Conservation (phyloP, 2,888 invertebrate species). For the Papilio elwesi region DNA sequence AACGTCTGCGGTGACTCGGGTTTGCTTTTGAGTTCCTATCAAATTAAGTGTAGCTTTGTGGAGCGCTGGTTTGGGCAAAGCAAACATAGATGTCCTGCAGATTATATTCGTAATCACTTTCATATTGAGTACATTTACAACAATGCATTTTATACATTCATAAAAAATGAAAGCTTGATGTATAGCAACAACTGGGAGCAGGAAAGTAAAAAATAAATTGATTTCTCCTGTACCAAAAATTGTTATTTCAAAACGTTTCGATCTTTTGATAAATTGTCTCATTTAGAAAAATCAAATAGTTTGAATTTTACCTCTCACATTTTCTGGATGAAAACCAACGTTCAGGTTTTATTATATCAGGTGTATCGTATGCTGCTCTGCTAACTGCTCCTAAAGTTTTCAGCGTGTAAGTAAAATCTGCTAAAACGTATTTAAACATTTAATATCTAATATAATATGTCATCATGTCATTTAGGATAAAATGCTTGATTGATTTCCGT, state of each 20-base stretch:
- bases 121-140: neutral
- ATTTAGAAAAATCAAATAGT: neutral
- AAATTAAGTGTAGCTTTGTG: slow-evolving; percentile 14
- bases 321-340: too few relatives aligned
- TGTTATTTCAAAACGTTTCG: neutral
- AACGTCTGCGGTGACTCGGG: slow-evolving; percentile 17
- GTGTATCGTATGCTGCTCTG: too few relatives aligned
- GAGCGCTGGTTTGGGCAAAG: slow-evolving; percentile 2
- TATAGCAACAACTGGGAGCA: neutral
- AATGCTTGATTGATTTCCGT: slow-evolving; percentile 19
- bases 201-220: slow-evolving; percentile 2
- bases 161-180: neutral
- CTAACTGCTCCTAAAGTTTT: neutral
- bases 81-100: slow-evolving; percentile 9
- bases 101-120: neutral
- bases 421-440: neutral
- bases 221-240: neutral
- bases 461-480: neutral
- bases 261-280: neutral
- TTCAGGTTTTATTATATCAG: too few relatives aligned
- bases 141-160: neutral
- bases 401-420: neutral
- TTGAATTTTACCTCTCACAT: neutral
- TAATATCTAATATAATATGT: neutral
- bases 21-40: slow-evolving; percentile 21